These are phyloP conservation scores for Tenthredo distinguenda DNA, from an alignment of 2,888 invertebrate genomes.

Conservation along the genomic window DNA sequence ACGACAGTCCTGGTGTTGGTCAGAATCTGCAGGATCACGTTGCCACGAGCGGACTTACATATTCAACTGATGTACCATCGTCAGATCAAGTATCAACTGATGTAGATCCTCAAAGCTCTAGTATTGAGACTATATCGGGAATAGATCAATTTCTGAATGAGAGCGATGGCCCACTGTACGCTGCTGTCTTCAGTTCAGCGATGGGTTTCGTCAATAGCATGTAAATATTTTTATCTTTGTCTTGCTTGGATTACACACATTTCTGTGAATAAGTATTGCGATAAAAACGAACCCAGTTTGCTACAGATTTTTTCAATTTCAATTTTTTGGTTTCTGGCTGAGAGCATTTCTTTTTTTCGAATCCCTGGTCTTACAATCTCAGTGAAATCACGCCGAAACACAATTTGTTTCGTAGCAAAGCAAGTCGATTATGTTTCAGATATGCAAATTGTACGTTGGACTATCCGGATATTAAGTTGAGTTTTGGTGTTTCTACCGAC, in stretches of 20 bases:
- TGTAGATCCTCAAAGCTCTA: constrained; percentile 83
- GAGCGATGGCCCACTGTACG: constrained; percentile 85
- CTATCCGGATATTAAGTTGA: constrained; percentile 90
- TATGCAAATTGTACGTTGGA: constrained; percentile 83
- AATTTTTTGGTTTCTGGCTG: too few species aligned
- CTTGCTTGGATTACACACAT: neutral
- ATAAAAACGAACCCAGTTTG: neutral
- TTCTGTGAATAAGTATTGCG: neutral
- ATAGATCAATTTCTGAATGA: constrained; percentile 83
- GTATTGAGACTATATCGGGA: constrained; percentile 82
- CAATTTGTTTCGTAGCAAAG: neutral
- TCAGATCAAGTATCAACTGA: constrained; percentile 73
- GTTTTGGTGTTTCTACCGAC: constrained; percentile 87
- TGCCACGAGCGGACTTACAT: constrained; percentile 84
- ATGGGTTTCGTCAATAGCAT: constrained; percentile 89
- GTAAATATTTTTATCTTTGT: constrained; percentile 61
- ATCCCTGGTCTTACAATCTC: neutral
- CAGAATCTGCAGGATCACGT: constrained; percentile 92
- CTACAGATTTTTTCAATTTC: neutral
- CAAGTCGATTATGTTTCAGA: constrained; percentile 59
- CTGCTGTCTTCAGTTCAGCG: constrained; percentile 87
- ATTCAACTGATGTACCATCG: constrained; percentile 83
- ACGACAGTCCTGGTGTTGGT: constrained; percentile 87
- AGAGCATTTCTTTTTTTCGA: neutral
- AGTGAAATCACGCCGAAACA: neutral